Evolutionary conservation across 2,888 invertebrate species (phyloP).

Genomic region (Lysandra coridon): DNA sequence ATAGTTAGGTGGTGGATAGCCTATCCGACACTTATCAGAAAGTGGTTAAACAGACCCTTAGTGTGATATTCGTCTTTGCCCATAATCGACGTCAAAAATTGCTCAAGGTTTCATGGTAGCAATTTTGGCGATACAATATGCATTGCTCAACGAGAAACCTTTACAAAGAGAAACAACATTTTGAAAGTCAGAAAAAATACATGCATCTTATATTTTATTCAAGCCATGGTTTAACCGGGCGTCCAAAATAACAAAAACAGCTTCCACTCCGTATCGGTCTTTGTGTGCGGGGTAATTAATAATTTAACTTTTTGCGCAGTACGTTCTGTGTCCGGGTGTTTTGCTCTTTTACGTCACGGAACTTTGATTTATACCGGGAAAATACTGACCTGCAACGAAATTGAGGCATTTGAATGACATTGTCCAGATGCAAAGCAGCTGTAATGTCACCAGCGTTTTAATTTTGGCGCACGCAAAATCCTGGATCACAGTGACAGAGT

Average conservation of each 20-base stretch:
- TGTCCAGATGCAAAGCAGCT: neutral
- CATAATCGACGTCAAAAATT: no score
- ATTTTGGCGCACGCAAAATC: no score
- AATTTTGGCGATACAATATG: no score
- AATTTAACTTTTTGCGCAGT: conserved; percentile 16
- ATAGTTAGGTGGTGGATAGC: no score
- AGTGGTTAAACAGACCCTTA: no score
- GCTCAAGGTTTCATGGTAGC: no score
- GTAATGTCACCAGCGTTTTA: neutral
- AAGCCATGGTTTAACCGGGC: neutral
- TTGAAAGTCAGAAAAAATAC: neutral
- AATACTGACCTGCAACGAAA: neutral
- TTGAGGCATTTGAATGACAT: neutral
- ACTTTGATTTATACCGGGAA: neutral
- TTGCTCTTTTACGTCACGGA: neutral
- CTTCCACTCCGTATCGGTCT: neutral
- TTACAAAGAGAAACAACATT: neutral
- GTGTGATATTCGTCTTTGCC: no score
- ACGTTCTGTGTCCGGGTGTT: neutral
- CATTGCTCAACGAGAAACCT: neutral
- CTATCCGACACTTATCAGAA: no score
- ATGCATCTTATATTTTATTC: conserved; percentile 2
- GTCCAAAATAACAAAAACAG: conserved; percentile 18
- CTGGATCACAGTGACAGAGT: no score
- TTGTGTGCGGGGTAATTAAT: conserved; percentile 4